Conservation (phyloP, 2,113 vertebrate species). For the Dicerorhinus sumatrensis region DNA sequence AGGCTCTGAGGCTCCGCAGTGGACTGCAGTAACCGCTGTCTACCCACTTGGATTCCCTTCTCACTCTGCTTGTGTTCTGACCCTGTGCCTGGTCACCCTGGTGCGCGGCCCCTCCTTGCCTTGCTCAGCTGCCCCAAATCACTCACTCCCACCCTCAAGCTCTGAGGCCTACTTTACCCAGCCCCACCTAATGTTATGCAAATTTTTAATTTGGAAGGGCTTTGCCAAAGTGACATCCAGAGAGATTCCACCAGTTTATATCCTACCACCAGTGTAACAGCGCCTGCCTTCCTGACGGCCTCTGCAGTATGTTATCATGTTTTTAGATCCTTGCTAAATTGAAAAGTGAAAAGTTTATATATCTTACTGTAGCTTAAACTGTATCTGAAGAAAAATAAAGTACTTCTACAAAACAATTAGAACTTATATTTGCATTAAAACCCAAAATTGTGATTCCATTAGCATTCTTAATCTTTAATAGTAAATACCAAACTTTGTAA, state of each 20-base stretch:
- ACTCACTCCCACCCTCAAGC: neutral
- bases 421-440: slow-evolving; percentile 23
- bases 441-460: neutral
- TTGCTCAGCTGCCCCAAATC: neutral
- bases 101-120: too few species aligned
- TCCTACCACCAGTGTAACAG: neutral
- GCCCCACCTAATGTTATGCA: neutral
- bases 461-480: neutral
- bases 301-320: neutral
- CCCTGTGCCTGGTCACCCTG: neutral
- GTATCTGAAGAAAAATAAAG: neutral
- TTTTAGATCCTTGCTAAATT: neutral
- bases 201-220: neutral
- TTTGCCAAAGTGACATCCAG: neutral
- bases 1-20: neutral
- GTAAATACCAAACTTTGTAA: slow-evolving; percentile 37
- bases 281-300: neutral
- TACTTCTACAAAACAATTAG: neutral
- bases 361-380: neutral
- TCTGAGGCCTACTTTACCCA: neutral
- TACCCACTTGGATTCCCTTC: neutral
- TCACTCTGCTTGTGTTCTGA: neutral
- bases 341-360: slow-evolving; percentile 2
- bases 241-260: neutral
- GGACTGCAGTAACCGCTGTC: fast-evolving